A percentile compares a stretch with the other conserved stretches of the same genome.
These are phyloP conservation scores for Cynodonichthys magdalenae DNA, from an alignment of 2,797 vertebrate genomes.

Conservation along the genomic window DNA sequence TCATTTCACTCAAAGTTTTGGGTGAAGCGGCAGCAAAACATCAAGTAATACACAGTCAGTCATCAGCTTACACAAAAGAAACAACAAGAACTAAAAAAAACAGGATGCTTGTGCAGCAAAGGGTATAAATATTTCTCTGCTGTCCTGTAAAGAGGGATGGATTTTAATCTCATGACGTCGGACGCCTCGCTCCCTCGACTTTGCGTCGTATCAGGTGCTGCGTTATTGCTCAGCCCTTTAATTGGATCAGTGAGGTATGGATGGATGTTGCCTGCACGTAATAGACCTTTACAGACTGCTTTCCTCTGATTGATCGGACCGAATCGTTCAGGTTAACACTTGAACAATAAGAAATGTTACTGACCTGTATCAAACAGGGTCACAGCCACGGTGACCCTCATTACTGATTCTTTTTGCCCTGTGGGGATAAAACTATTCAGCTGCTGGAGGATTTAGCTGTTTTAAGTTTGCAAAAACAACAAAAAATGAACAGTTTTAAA, in stretches of 20 bases:
- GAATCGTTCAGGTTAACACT: conserved; percentile 72
- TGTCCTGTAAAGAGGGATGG: conserved; percentile 65
- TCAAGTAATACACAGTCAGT: conserved; percentile 72
- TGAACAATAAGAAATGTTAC: conserved; percentile 64
- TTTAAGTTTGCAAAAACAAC: conserved; percentile 12
- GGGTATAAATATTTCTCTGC: conserved; percentile 63
- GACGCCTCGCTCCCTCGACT: conserved; percentile 41
- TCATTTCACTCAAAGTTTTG: conserved; percentile 68
- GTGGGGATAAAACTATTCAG: conserved; percentile 14
- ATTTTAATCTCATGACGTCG: conserved; percentile 53
- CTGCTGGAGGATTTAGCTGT: conserved; percentile 24
- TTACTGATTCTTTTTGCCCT: conserved; percentile 30
- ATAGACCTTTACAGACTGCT: conserved; percentile 72
- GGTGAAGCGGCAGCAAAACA: conserved; percentile 62
- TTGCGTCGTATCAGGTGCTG: conserved; percentile 54
- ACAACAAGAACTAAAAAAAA: too few species aligned
- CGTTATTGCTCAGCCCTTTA: conserved; percentile 57
- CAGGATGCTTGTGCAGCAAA: conserved; percentile 66
- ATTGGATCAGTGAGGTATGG: conserved; percentile 75
- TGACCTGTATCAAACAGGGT: conserved; percentile 60
- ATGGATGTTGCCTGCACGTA: conserved; percentile 70
- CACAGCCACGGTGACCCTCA: conserved; percentile 45
- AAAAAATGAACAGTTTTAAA: not conserved
- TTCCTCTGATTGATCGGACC: conserved; percentile 71
- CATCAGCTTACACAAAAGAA: conserved; percentile 64